Evolutionary conservation across 2,888 invertebrate species (phyloP).

Genomic region (Nemapogon koenigi): DNA sequence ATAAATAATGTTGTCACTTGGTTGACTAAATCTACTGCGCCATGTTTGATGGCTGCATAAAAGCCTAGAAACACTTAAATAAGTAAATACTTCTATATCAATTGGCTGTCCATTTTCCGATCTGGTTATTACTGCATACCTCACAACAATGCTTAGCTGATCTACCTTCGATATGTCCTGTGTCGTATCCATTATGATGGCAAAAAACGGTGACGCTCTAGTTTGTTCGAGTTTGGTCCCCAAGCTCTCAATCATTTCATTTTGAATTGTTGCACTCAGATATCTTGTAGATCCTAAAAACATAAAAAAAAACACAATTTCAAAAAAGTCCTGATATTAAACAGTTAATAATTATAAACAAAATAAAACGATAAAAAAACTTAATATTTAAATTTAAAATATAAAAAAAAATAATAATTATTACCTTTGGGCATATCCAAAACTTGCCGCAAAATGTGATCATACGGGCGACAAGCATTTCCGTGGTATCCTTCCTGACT

Average conservation of each 20-base stretch:
- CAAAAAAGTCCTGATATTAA: too few relatives aligned
- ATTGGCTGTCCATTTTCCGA: constrained; percentile 17
- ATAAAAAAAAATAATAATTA: too few relatives aligned
- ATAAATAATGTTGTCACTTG: constrained; percentile 16
- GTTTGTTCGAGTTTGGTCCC: constrained; percentile 19
- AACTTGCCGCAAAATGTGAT: too few relatives aligned
- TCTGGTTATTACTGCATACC: constrained; percentile 20
- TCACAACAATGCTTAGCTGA: constrained; percentile 24
- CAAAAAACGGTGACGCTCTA: constrained; percentile 21
- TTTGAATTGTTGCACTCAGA: constrained; percentile 18
- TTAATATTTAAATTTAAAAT: too few relatives aligned
- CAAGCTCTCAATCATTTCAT: constrained; percentile 19
- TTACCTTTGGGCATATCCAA: too few relatives aligned
- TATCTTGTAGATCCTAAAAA: constrained; percentile 20
- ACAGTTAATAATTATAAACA: too few relatives aligned
- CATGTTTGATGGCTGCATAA: constrained; percentile 17
- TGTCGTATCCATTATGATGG: constrained; percentile 23
- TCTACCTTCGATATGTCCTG: constrained; percentile 24
- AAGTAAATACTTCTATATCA: constrained; percentile 20
- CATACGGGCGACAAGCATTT: too few relatives aligned
- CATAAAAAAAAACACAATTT: too few relatives aligned
- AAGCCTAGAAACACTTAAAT: constrained; percentile 21
- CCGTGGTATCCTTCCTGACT: too few relatives aligned
- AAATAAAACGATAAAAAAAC: too few relatives aligned
- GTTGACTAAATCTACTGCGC: constrained; percentile 21